phyloP scores from a whole-genome alignment of 35 echinoderm and acorn worm species.

The Apostichopus parvimensis region DNA sequence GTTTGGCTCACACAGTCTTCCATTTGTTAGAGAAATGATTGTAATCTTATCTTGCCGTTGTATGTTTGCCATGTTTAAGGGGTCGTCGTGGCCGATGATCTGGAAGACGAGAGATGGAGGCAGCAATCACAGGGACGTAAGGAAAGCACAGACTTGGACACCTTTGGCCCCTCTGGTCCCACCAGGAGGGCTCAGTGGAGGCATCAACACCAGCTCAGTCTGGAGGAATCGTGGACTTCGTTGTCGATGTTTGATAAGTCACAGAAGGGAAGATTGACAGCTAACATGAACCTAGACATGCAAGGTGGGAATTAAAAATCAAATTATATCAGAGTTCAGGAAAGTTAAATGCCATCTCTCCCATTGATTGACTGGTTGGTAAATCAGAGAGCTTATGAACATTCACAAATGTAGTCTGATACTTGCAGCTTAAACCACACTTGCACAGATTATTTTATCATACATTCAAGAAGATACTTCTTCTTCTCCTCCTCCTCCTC shows the following conservation, averaged over 20 bases:
- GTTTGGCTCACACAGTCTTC: no score
- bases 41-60: no score
- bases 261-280: slow-evolving; percentile 78
- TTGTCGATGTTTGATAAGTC: slow-evolving; percentile 88
- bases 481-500: not conserved
- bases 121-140: slow-evolving; percentile 34
- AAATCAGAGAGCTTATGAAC: no score
- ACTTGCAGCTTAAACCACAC: no score
- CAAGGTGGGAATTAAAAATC: slow-evolving; percentile 56
- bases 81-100: slow-evolving; percentile 69
- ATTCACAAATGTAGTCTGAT: no score
- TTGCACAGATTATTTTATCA: no score
- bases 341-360: no score
- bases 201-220: slow-evolving; percentile 66
- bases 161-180: slow-evolving; percentile 33
- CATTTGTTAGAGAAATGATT: no score
- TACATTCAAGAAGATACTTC: no score
- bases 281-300: slow-evolving; percentile 80
- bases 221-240: slow-evolving; percentile 92
- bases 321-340: no score
- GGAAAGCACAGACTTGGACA: slow-evolving; percentile 33
- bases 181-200: slow-evolving; percentile 58
- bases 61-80: not conserved
- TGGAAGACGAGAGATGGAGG: slow-evolving; percentile 76
- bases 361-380: no score